phyloP scores from a whole-genome alignment of 1,140 invertebrate species.

The Drosophila albomicans region DNA sequence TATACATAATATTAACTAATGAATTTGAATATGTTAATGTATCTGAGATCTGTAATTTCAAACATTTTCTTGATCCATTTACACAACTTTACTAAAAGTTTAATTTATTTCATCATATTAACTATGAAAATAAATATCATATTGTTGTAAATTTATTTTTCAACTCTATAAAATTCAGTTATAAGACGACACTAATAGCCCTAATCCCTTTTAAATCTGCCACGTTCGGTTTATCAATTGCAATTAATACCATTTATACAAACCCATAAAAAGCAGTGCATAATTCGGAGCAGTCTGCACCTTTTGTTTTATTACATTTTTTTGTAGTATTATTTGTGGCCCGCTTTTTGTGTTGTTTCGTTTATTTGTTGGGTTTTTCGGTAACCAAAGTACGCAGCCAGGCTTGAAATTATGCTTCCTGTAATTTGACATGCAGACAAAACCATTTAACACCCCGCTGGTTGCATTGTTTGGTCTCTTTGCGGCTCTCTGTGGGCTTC shows the following conservation, averaged over 20 bases:
- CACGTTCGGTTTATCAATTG: constrained; percentile 1
- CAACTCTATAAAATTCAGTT: too few relatives aligned
- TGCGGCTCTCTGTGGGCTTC: constrained; percentile 13
- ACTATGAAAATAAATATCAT: too few relatives aligned
- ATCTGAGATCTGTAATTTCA: too few relatives aligned
- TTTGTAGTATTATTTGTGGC: constrained; percentile 36
- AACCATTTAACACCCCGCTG: constrained; percentile 81
- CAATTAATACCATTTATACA: background rate
- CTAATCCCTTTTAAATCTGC: background rate
- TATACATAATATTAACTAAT: too few relatives aligned
- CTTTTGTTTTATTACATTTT: constrained; percentile 60
- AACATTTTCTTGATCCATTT: too few relatives aligned
- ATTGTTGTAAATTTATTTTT: too few relatives aligned
- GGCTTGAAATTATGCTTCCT: constrained; percentile 82
- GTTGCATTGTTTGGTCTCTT: constrained; percentile 66
- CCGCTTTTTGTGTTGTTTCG: constrained; percentile 45
- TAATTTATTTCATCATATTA: too few relatives aligned
- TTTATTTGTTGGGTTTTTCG: constrained; percentile 40
- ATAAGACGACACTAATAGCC: background rate
- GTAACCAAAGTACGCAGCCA: constrained; percentile 62
- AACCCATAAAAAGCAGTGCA: constrained; percentile 47
- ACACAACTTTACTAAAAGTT: too few relatives aligned
- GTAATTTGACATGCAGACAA: constrained; percentile 83
- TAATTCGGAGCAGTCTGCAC: constrained; percentile 64
- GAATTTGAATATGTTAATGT: too few relatives aligned